Evolutionary conservation across 1,140 invertebrate species (phyloP).

Genomic region (Hycleus cichorii): DNA sequence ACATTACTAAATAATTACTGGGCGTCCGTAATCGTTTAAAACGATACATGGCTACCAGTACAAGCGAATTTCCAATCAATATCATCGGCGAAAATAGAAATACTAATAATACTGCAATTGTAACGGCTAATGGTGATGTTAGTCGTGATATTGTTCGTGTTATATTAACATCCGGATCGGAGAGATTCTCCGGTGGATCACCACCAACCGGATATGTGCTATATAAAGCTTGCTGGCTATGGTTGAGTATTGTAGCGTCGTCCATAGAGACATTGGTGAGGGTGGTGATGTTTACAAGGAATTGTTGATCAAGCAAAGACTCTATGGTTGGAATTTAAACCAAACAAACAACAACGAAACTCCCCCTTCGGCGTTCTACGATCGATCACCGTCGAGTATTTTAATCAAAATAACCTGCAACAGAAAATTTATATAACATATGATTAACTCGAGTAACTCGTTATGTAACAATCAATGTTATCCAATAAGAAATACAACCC

Average conservation of each 20-base stretch:
- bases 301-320: background rate
- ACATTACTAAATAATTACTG: conserved; percentile 66
- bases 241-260: conserved; percentile 21
- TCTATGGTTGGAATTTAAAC: background rate
- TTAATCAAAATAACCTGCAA: too few relatives aligned
- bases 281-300: background rate
- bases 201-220: conserved; percentile 26
- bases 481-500: too few relatives aligned
- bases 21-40: conserved; percentile 56
- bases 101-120: conserved; percentile 47
- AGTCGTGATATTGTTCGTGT: conserved; percentile 28
- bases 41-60: conserved; percentile 51
- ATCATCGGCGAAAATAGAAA: conserved; percentile 51
- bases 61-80: conserved; percentile 50
- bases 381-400: too few relatives aligned
- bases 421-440: too few relatives aligned
- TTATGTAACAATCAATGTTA: too few relatives aligned
- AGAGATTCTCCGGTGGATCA: conserved; percentile 23
- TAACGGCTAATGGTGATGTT: conserved; percentile 42
- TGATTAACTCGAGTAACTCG: too few relatives aligned
- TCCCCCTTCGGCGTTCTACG: too few relatives aligned
- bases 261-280: conserved; percentile 30
- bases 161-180: conserved; percentile 28
- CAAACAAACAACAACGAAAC: too few relatives aligned
- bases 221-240: conserved; percentile 27